These are phyloP conservation scores for Alca torda DNA, from an alignment of 2,797 vertebrate species.

Conservation along the genomic window DNA sequence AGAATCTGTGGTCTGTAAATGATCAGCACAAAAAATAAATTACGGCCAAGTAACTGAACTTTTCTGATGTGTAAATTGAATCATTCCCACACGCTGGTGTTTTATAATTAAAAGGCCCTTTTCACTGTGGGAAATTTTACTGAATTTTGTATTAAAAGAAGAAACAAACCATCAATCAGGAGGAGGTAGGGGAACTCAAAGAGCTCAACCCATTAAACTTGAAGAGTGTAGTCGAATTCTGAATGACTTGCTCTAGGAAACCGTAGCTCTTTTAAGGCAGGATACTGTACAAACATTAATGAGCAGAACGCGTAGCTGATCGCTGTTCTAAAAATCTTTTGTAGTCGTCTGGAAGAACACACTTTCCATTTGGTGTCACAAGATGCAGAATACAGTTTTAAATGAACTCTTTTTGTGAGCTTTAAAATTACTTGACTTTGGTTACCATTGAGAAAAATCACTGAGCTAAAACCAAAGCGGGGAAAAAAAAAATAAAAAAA, in stretches of 20 bases:
- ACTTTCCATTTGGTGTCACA: slow-evolving; percentile 63
- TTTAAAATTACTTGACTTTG: slow-evolving; percentile 62
- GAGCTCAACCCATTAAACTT: slow-evolving; percentile 60
- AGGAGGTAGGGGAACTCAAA: slow-evolving; percentile 64
- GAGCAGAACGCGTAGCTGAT: slow-evolving; percentile 43
- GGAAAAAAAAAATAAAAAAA: neutral
- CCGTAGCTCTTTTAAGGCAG: slow-evolving; percentile 51
- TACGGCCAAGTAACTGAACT: slow-evolving; percentile 56
- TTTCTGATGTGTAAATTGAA: slow-evolving; percentile 72
- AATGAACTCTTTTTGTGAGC: slow-evolving; percentile 51
- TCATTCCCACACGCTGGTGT: slow-evolving; percentile 62
- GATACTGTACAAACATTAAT: slow-evolving; percentile 47
- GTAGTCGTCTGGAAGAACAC: slow-evolving; percentile 59
- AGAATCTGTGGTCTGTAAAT: slow-evolving; percentile 52
- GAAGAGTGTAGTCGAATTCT: slow-evolving; percentile 40
- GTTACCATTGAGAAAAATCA: slow-evolving; percentile 67
- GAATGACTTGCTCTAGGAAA: slow-evolving; percentile 59
- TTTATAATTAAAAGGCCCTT: slow-evolving; percentile 75
- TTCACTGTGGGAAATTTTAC: slow-evolving; percentile 64
- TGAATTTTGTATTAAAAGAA: slow-evolving; percentile 72
- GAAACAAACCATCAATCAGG: slow-evolving; percentile 67
- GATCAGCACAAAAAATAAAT: slow-evolving; percentile 69
- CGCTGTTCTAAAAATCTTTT: slow-evolving; percentile 60
- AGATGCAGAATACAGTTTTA: slow-evolving; percentile 57
- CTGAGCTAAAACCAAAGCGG: slow-evolving; percentile 16